Percentiles rank a stretch among this genome's conserved stretches.
Conservation (phyloP, 2,888 invertebrate genomes). For the Tachystola acroxantha region DNA sequence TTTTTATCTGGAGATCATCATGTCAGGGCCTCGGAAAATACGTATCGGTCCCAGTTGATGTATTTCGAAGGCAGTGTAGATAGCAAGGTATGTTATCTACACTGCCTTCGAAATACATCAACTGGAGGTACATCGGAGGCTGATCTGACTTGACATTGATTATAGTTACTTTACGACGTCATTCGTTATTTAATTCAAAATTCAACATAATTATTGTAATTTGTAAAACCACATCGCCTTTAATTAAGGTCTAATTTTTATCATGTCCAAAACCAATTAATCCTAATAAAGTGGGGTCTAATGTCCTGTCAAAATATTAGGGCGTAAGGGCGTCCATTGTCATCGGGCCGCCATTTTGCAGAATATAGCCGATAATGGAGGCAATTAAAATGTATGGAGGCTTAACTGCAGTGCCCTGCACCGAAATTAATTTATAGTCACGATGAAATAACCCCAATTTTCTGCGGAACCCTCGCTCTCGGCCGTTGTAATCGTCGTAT, state of each 20-base stretch:
- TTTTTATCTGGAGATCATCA: no score
- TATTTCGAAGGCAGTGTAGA: no score
- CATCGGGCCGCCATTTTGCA: conserved; percentile 61
- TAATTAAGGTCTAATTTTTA: not conserved
- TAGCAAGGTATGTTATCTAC: no score
- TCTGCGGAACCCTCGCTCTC: conserved; percentile 21
- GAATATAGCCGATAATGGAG: conserved; percentile 71
- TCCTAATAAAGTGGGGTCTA: conserved; percentile 28
- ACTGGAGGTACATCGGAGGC: no score
- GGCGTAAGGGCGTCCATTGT: conserved; percentile 49
- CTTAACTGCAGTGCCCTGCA: conserved; percentile 73
- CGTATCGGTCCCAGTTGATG: no score
- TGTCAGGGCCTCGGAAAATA: no score
- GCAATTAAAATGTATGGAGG: conserved; percentile 77
- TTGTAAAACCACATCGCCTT: no score
- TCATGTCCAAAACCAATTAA: conserved; percentile 21
- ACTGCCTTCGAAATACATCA: no score
- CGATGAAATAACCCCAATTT: conserved; percentile 63
- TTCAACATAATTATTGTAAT: no score
- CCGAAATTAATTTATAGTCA: conserved; percentile 74
- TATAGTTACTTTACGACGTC: no score
- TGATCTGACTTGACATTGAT: no score
- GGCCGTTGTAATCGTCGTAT: conserved; percentile 45
- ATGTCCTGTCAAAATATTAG: conserved; percentile 37
- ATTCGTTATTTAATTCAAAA: no score